Conservation (phyloP, 2,113 vertebrate species). For the Anthoscopus minutus region DNA sequence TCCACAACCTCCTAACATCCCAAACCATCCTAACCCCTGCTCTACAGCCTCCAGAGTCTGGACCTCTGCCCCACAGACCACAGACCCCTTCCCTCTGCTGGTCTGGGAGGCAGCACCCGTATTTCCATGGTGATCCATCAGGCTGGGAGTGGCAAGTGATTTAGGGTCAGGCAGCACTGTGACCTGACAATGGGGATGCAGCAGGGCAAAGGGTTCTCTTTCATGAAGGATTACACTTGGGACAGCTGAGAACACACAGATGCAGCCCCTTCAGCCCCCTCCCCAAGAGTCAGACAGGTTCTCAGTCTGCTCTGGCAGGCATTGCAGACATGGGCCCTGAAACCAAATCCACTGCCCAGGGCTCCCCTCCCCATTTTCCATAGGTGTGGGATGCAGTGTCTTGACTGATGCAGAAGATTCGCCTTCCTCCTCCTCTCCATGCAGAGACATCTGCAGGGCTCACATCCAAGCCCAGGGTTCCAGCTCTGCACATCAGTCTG, state of each 20-base stretch:
- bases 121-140: background rate
- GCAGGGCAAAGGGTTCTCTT: conserved; percentile 48
- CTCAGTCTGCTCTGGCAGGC: fast-evolving
- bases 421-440: background rate
- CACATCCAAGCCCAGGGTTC: background rate
- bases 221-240: conserved; percentile 39
- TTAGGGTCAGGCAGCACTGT: background rate
- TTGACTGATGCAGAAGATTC: background rate
- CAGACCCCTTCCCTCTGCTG: background rate
- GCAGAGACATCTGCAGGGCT: background rate
- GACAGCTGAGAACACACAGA: conserved; percentile 72
- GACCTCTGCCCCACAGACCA: background rate
- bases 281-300: background rate
- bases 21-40: background rate
- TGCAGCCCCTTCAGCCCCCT: background rate
- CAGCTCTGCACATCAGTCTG: background rate
- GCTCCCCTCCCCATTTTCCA: background rate
- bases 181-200: background rate
- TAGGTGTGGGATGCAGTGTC: fast-evolving
- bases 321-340: background rate
- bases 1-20: too few relatives aligned
- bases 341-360: background rate
- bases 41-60: background rate
- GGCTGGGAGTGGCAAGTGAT: conserved; percentile 13
- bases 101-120: background rate